Evolutionary conservation across 2,888 invertebrate species (phyloP).

Genomic region (Hypolimnas misippus): DNA sequence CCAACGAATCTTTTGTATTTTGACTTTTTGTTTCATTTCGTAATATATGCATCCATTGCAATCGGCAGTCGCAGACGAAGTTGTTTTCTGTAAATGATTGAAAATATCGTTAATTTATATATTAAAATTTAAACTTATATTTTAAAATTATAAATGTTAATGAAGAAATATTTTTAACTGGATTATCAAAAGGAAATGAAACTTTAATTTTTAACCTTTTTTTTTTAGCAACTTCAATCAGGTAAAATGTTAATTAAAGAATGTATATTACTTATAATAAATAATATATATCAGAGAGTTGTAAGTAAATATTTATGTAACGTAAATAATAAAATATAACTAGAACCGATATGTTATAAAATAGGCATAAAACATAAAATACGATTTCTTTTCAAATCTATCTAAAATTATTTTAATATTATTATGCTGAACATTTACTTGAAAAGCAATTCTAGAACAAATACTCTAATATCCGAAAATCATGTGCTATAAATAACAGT

Average conservation of each 20-base stretch:
- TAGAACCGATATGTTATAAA: too few relatives aligned
- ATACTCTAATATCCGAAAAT: background rate
- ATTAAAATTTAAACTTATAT: too few relatives aligned
- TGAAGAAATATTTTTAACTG: background rate
- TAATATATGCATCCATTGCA: conserved; percentile 91
- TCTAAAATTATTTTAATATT: background rate
- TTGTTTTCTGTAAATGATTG: conserved; percentile 87
- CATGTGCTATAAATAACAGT: background rate
- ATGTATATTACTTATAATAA: too few relatives aligned
- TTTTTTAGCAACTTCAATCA: too few relatives aligned
- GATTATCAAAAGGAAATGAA: background rate
- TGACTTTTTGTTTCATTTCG: conserved; percentile 90
- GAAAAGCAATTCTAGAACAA: background rate
- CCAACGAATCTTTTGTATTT: conserved; percentile 87
- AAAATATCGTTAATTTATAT: conserved; percentile 7
- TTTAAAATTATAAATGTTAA: background rate
- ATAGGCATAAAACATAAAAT: too few relatives aligned
- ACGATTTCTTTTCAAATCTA: too few relatives aligned
- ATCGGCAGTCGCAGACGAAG: conserved; percentile 92
- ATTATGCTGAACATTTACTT: background rate
- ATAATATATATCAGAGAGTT: too few relatives aligned
- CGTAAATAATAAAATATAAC: too few relatives aligned
- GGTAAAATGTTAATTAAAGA: too few relatives aligned
- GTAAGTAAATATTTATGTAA: too few relatives aligned
- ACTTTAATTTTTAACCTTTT: too few relatives aligned